phyloP scores from a whole-genome alignment of 1,140 invertebrate genomes.

The Bombyx mori region DNA sequence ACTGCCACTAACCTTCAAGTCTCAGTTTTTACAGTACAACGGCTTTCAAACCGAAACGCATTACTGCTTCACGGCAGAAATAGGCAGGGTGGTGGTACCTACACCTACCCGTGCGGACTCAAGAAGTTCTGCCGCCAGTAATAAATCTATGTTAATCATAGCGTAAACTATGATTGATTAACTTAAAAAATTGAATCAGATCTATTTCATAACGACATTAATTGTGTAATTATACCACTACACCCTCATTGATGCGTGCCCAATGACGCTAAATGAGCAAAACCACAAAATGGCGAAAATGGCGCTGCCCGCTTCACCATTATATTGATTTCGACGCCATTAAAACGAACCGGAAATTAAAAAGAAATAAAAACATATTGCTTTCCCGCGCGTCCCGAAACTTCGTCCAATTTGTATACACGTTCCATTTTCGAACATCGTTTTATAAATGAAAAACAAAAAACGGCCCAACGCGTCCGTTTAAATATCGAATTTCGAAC shows the following conservation, averaged over 20 bases:
- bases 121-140: too few relatives aligned
- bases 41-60: too few relatives aligned
- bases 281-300: slow-evolving; percentile 67
- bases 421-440: slow-evolving; percentile 58
- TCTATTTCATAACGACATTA: too few relatives aligned
- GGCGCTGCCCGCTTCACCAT: slow-evolving; percentile 61
- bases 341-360: slow-evolving; percentile 69
- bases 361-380: slow-evolving; percentile 70
- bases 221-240: background rate
- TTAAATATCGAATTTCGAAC: slow-evolving; percentile 7
- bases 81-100: too few relatives aligned
- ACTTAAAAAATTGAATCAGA: too few relatives aligned
- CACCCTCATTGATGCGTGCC: slow-evolving; percentile 38
- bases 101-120: too few relatives aligned
- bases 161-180: too few relatives aligned
- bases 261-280: slow-evolving; percentile 65
- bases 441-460: slow-evolving; percentile 29
- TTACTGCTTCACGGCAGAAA: too few relatives aligned
- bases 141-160: too few relatives aligned
- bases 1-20: too few relatives aligned
- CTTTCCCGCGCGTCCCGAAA: slow-evolving; percentile 63
- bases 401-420: slow-evolving; percentile 64
- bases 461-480: slow-evolving; percentile 28
- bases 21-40: too few relatives aligned
- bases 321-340: slow-evolving; percentile 70